Base-by-base conservation (phyloP, 2,888 invertebrate genomes). In the Lasioglossum vierecki region DNA sequence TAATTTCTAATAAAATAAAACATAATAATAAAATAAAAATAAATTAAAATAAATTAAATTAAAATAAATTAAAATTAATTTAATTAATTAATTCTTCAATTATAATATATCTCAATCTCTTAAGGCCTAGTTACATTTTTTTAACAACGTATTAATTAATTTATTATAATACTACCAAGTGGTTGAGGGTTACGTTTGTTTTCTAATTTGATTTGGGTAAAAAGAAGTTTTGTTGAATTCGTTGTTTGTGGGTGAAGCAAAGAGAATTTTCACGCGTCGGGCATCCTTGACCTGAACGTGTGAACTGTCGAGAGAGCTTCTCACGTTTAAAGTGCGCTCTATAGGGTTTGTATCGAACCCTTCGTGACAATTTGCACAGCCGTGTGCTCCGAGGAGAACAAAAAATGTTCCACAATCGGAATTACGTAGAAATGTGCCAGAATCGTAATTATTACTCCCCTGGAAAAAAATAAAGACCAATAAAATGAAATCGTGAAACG, bases 211-310 rank as follows among this genome's bases (percentile, higher is more conserved):
- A 66, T 30, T 35, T 8, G 18, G 22, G 6, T 1, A 35, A 18
- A 9, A 39, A 1, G 11, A 22, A 68, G 11, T 41, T 70, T 70
- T 41, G 11, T 5, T 39, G 70, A 70, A 41, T 41, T 70, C 72
- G 2, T 30, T 46, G 46, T 73, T 49, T 73, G 30, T 35, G 30
- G 18, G 1, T 22, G 49, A 73, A 49, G 49, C 18, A 73, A 26
- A 22, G 49, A 73, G 6, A 72, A 49, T 35, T 44, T 49, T 72
- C 30, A 18, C 18, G 11, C 30, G 46, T 49, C 72, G 46, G 72
- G 26, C 30, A 72, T 73, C 72, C 72, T 46, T 73, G 72, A 73
- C 72, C 72, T 35, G 49, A 35, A 49, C 49, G 72, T 22, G 49
- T 73, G 72, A 49, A 73, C 72, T 35, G 49, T 49, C 49, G 30